These are phyloP conservation scores for Eristalis arbustorum DNA, from an alignment of 2,888 invertebrate species.

Conservation along the genomic window DNA sequence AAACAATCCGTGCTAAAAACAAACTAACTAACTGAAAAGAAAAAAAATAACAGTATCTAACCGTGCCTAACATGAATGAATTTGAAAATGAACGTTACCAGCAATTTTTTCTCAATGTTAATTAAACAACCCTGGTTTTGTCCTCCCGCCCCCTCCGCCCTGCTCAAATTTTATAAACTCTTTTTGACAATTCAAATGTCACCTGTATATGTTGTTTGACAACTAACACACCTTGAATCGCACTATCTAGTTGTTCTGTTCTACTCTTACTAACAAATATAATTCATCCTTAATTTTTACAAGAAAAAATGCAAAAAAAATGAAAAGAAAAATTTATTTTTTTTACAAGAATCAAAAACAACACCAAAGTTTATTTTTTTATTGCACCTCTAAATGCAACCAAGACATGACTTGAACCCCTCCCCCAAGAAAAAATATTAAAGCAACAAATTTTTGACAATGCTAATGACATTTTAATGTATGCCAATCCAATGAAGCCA, in stretches of 20 bases:
- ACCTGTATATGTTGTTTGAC: constrained; percentile 60
- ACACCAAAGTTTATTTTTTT: constrained; percentile 13
- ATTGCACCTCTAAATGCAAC: constrained; percentile 60
- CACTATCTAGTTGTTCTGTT: constrained; percentile 59
- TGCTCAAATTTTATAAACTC: constrained; percentile 18
- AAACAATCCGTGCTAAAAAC: constrained; percentile 48
- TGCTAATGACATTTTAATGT: neutral
- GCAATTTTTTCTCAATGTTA: constrained; percentile 26
- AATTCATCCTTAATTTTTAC: neutral
- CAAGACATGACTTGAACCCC: constrained; percentile 14
- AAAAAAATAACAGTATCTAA: neutral
- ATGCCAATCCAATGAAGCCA: constrained; percentile 22
- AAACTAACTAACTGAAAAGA: neutral
- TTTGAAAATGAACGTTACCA: neutral
- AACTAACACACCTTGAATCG: constrained; percentile 59
- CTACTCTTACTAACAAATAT: constrained; percentile 13
- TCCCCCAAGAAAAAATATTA: too few species aligned
- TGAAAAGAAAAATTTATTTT: neutral
- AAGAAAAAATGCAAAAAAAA: neutral
- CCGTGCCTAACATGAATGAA: neutral
- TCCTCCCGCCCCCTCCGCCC: constrained; percentile 27
- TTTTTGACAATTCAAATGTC: constrained; percentile 33
- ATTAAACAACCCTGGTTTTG: constrained; percentile 56
- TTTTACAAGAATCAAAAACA: neutral
- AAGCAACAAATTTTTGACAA: constrained; percentile 3